phyloP scores from a whole-genome alignment of 2,113 vertebrate genomes.

The Reinhardtius hippoglossoides region DNA sequence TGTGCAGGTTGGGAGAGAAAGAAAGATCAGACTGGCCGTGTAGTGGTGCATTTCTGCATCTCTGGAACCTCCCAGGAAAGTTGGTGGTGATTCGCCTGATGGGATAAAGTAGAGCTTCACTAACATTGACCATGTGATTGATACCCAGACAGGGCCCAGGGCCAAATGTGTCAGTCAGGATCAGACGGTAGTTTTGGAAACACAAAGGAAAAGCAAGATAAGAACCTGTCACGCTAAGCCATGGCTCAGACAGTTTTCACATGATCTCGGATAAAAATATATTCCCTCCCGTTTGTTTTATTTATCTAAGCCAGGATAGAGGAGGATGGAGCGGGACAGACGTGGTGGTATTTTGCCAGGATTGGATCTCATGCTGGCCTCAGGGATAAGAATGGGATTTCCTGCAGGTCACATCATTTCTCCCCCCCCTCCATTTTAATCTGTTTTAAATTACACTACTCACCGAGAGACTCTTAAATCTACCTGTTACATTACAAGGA shows the following conservation, averaged over 20 bases:
- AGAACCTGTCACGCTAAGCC: background rate
- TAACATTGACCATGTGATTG: slow-evolving; percentile 28
- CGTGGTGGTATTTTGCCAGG: slow-evolving; percentile 7
- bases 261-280: background rate
- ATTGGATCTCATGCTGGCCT: slow-evolving; percentile 10
- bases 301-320: slow-evolving; percentile 9
- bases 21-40: no score
- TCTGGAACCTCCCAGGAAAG: background rate
- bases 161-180: slow-evolving; percentile 52
- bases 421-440: slow-evolving; percentile 2
- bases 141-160: slow-evolving; percentile 6
- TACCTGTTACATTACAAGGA: background rate
- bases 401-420: slow-evolving; percentile 8
- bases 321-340: slow-evolving; percentile 11
- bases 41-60: background rate
- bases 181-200: slow-evolving; percentile 13
- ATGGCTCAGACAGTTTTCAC: background rate
- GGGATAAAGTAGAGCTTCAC: slow-evolving; percentile 14
- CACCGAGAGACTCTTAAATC: slow-evolving; percentile 1
- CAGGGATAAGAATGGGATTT: slow-evolving; percentile 39
- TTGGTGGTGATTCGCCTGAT: slow-evolving; percentile 21
- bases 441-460: background rate
- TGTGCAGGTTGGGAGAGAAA: background rate
- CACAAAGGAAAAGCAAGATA: background rate
- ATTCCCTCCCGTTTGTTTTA: background rate